These are phyloP conservation scores for Plectrocnemia conspersa DNA, from an alignment of 1,140 invertebrate genomes.

Conservation along the genomic window DNA sequence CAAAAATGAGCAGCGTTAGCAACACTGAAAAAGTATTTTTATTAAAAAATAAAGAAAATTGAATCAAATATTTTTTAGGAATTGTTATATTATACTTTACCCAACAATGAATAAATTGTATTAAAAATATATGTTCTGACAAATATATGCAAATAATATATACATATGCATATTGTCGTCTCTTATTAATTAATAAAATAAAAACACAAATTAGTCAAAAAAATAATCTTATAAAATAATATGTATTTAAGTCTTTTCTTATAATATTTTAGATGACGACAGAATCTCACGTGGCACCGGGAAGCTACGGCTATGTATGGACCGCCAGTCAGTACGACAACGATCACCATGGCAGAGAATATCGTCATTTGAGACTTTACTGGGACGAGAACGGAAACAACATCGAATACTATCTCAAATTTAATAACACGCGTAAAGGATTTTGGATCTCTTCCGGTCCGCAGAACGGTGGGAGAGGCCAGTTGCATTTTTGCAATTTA, in stretches of 20 bases:
- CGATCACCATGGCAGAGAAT: constrained; percentile 23
- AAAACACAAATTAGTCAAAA: no score
- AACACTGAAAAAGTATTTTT: no score
- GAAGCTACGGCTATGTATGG: constrained; percentile 28
- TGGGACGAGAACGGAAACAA: constrained; percentile 52
- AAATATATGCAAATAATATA: background rate
- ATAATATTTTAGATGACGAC: constrained; percentile 22
- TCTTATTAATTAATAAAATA: no score
- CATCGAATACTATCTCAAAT: constrained; percentile 52
- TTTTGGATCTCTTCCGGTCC: constrained; percentile 55
- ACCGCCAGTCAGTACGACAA: constrained; percentile 13
- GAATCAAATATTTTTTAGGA: no score
- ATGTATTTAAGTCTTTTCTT: no score
- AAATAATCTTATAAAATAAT: no score
- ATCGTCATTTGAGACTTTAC: constrained; percentile 41
- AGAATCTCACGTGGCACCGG: constrained; percentile 21
- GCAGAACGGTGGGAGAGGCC: constrained; percentile 46
- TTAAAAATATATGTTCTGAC: background rate
- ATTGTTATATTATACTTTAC: no score
- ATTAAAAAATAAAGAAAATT: no score
- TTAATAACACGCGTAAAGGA: constrained; percentile 47
- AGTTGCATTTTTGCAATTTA: background rate
- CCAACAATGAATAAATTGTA: no score
- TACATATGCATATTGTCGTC: no score
- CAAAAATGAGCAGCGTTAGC: no score